Base-by-base conservation (phyloP, 2,113 vertebrate species). In the Eclectus roratus region DNA sequence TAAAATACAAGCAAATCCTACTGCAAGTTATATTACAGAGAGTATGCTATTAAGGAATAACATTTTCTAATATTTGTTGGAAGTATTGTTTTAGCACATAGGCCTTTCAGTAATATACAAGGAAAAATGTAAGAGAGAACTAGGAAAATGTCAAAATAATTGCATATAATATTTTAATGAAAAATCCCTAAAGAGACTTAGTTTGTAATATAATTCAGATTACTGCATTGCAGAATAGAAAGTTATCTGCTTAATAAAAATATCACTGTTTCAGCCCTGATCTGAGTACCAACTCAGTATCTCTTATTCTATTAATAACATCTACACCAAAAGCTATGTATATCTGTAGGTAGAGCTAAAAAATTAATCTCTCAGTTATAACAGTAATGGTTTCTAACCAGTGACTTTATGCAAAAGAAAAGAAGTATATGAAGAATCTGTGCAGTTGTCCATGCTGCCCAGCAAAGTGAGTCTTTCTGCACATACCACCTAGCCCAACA, bases 401-500 rank as follows among this genome's bases (percentile, higher is more conserved):
- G 61, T 78, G 37, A 53, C 52, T 65, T 68, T 11, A 24, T 49
- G 31, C 21, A 44, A 78, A 91, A 44, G 5, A n/a, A 64, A 64
- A 12, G 17, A 85, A 73, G 46, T 11, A 35, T 44, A 15, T 2
- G 4, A 41, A 87, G 33, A 39, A 60, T 35, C 50, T 76, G 16
- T 77, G 41, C n/a, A 52, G 14, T 17, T 86, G 13, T 53, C 39
- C 18, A 4, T 63, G 52, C 41, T 65, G 19, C 29, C 60, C 69
- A 77, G 46, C 15, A n/a, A 47, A 70, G 31, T 10, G 31, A 49
- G 18, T 56, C 50, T 37, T 65, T 23, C 41, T 80, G 53, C 37
- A 31, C 23, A 31, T 3, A 1, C 4, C 2, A 1, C 17, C 10
- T 76, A 47, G 11, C 8, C 13, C 10, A 5, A 3, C 28, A 43